Evolutionary conservation across 2,113 vertebrate genomes (phyloP).

Genomic region (Chunga burmeisteri): DNA sequence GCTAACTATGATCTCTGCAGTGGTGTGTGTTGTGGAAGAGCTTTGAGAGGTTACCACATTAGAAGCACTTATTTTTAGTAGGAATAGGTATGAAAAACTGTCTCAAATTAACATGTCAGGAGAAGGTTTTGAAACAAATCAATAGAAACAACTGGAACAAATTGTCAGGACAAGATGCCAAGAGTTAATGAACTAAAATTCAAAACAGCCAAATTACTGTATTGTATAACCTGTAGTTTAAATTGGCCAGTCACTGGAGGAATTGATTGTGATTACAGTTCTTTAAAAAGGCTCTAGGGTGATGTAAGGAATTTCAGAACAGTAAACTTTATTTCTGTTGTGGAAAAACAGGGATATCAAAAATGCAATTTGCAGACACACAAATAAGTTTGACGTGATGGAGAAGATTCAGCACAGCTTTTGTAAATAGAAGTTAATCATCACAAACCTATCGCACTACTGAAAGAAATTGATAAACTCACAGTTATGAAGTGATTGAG

Average conservation of each 20-base stretch:
- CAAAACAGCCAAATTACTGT: neutral
- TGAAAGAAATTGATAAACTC: neutral
- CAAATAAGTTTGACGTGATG: neutral
- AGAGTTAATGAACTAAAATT: neutral
- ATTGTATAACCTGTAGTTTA: neutral
- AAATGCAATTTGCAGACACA: neutral
- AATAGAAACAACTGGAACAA: neutral
- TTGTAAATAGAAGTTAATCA: neutral
- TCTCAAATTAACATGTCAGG: neutral
- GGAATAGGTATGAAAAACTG: neutral
- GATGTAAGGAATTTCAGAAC: neutral
- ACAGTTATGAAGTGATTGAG: neutral
- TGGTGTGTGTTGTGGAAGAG: neutral
- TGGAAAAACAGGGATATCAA: neutral
- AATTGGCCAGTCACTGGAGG: neutral
- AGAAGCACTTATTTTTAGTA: neutral
- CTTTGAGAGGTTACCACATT: neutral
- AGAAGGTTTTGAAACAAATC: conserved; percentile 6
- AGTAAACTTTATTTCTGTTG: neutral
- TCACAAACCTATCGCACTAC: neutral
- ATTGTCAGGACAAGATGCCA: neutral
- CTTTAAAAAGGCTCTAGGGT: neutral
- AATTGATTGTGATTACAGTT: neutral
- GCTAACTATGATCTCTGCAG: neutral
- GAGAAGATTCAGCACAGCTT: neutral